phyloP scores from a whole-genome alignment of 1,140 invertebrate genomes.

The Wasmannia auropunctata region DNA sequence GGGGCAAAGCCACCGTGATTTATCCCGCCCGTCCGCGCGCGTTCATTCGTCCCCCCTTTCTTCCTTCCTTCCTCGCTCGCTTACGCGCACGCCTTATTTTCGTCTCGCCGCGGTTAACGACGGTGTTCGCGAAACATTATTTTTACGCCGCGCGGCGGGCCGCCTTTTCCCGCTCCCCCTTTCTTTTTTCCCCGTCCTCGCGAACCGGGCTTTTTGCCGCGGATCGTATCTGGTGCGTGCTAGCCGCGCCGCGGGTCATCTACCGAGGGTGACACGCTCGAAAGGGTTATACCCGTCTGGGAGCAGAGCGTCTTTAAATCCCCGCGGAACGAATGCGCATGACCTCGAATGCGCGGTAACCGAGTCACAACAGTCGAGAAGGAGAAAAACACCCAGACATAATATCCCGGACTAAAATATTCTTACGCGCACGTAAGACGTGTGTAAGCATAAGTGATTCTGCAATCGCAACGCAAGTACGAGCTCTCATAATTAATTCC shows the following conservation, averaged over 20 bases:
- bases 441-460: not conserved
- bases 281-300: slow-evolving; percentile 18
- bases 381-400: not conserved
- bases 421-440: not conserved
- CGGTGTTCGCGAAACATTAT: slow-evolving; percentile 71
- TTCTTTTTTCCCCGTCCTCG: not conserved
- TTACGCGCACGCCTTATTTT: slow-evolving; percentile 66
- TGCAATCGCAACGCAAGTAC: not conserved
- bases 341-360: not conserved
- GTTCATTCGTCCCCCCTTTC: slow-evolving; percentile 32
- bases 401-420: not conserved
- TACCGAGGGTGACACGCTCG: slow-evolving; percentile 8
- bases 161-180: slow-evolving; percentile 43
- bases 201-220: not conserved
- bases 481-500: not conserved
- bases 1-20: slow-evolving; percentile 71
- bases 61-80: slow-evolving; percentile 9
- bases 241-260: slow-evolving; percentile 34
- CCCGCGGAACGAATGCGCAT: not conserved
- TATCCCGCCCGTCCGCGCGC: slow-evolving; percentile 69
- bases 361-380: not conserved
- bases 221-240: slow-evolving; percentile 45
- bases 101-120: slow-evolving; percentile 72
- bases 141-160: slow-evolving; percentile 63
- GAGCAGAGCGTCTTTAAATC: slow-evolving; percentile 21